phyloP scores from a whole-genome alignment of 2,113 vertebrate species.

The Gobio gobio region DNA sequence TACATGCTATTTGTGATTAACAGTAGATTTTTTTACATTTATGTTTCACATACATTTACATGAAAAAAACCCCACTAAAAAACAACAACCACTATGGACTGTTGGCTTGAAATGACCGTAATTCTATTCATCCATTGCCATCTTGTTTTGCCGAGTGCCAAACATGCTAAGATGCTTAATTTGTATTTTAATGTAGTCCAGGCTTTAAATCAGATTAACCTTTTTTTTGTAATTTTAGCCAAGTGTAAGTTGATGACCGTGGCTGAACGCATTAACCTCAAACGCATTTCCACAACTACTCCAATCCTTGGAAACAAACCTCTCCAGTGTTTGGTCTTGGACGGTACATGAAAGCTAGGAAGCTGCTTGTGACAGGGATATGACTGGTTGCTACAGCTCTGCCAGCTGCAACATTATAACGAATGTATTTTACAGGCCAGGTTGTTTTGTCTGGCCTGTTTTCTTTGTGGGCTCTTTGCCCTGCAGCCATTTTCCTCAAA shows the following conservation, averaged over 20 bases:
- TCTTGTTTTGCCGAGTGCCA: neutral
- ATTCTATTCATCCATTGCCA: conserved; percentile 18
- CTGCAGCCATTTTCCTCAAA: conserved; percentile 28
- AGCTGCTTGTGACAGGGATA: neutral
- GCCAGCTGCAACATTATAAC: conserved; percentile 4
- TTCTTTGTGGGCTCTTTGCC: conserved; percentile 41
- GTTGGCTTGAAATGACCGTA: neutral
- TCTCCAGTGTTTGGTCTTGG: neutral
- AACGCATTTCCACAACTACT: conserved; percentile 5
- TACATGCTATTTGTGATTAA: neutral
- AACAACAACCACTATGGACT: neutral
- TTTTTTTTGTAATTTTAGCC: conserved; percentile 11
- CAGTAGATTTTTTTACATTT: neutral
- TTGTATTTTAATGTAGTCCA: conserved; percentile 21
- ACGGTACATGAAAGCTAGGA: conserved; percentile 5
- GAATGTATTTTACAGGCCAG: conserved; percentile 8
- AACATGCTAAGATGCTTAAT: conserved; percentile 34
- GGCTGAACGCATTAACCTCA: conserved; percentile 10
- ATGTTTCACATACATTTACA: neutral
- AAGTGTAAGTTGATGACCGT: neutral
- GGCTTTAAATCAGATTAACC: conserved; percentile 27
- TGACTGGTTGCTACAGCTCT: neutral
- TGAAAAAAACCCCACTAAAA: neutral
- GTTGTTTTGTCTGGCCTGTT: conserved; percentile 37
- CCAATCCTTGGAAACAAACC: conserved; percentile 21